phyloP scores from a whole-genome alignment of 2,888 invertebrate species.

The Andrena dorsata region DNA sequence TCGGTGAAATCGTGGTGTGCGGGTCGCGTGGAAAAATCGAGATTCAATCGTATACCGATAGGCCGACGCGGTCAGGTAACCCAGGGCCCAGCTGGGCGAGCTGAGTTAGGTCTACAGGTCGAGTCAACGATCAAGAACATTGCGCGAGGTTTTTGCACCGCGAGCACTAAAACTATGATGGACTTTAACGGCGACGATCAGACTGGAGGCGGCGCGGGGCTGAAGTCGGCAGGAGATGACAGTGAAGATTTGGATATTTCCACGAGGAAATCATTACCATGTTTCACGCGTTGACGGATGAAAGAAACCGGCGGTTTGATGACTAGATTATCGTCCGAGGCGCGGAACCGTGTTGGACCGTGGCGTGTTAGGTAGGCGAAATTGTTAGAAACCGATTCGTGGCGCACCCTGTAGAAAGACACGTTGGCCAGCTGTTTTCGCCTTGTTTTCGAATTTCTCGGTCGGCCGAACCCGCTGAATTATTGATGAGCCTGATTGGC shows the following conservation, averaged over 20 bases:
- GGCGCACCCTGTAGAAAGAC: conserved; percentile 26
- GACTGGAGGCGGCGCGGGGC: too few relatives aligned
- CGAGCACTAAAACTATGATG: background rate
- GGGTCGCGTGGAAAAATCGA: conserved; percentile 52
- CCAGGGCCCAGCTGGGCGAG: conserved; percentile 17
- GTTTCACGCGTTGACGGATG: too few relatives aligned
- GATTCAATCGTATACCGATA: conserved; percentile 67
- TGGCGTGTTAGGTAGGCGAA: background rate
- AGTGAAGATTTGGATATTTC: too few relatives aligned
- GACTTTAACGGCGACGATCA: too few relatives aligned
- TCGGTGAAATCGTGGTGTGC: conserved; percentile 15
- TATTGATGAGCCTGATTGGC: conserved; percentile 75
- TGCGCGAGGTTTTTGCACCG: too few relatives aligned
- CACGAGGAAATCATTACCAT: too few relatives aligned
- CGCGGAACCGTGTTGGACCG: too few relatives aligned
- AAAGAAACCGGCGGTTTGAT: too few relatives aligned
- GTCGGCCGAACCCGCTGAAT: conserved; percentile 73
- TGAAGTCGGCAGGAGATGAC: too few relatives aligned
- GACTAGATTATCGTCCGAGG: too few relatives aligned
- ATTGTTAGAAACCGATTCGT: conserved; percentile 15
- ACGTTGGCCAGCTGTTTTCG: conserved; percentile 56
- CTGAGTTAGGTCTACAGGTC: conserved; percentile 15
- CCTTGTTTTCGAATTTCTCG: conserved; percentile 73
- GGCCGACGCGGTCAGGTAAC: conserved; percentile 50
- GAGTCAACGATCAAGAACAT: conserved; percentile 8